phyloP scores from a whole-genome alignment of 2,113 vertebrate species.

The Macquaria australasica region DNA sequence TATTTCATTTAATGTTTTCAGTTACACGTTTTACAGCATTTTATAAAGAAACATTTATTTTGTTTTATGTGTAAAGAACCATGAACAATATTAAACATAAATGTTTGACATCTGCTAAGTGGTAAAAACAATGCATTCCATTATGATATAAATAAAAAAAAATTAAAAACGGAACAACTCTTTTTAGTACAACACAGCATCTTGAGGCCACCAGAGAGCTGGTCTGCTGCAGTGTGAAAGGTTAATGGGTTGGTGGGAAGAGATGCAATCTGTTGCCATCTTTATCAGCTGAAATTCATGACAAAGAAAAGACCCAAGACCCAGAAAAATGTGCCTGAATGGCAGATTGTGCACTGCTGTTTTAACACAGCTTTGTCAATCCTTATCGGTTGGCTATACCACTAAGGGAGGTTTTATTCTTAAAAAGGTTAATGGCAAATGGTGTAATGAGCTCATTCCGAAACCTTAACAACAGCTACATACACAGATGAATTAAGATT shows the following conservation, averaged over 20 bases:
- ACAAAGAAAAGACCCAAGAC: neutral
- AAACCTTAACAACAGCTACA: neutral
- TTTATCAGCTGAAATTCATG: neutral
- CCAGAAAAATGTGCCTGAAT: too few relatives aligned
- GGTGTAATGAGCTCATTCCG: neutral
- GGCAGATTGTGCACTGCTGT: too few relatives aligned
- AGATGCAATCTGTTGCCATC: neutral
- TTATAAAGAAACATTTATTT: neutral
- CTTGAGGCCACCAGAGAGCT: neutral
- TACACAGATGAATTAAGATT: neutral
- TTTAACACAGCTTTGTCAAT: neutral
- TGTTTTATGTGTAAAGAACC: neutral
- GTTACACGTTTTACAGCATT: neutral
- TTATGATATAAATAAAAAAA: neutral
- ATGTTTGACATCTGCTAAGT: neutral
- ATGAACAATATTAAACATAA: neutral
- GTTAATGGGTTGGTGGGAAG: neutral
- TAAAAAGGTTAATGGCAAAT: neutral
- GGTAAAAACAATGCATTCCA: neutral
- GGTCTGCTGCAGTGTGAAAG: neutral
- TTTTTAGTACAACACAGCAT: neutral
- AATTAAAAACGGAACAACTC: neutral
- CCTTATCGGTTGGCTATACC: slow-evolving; percentile 1
- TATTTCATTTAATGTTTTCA: too few relatives aligned
- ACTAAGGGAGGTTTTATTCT: neutral